Base-by-base conservation (phyloP, 2,888 invertebrate species). In the Clivina fossor region DNA sequence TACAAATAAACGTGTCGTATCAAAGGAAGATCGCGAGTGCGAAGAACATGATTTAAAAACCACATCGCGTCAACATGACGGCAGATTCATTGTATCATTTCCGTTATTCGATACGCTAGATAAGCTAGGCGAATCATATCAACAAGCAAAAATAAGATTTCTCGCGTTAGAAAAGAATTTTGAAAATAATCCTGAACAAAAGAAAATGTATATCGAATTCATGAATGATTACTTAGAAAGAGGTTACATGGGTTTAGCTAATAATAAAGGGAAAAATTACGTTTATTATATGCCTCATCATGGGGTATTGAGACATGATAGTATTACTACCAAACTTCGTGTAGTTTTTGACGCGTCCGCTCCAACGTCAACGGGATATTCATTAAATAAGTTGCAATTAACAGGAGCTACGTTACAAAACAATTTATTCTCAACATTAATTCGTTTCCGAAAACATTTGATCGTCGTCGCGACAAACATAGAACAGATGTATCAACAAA, bases 311-410 rank as follows among this genome's bases (percentile, higher is more conserved):
- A 7, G 8, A 5, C 8, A 33, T 9, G 13, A 11, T 11, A 7
- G 33, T 11, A 7, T 11, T 4, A 19, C 20, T 13, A 41, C 22
- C 4, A 41, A 41, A 19, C n/a, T 41, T 20, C 41, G 41, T 9
- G 19, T 41, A 8, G 41, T 41, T n/a, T 41, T 41, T 15, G 24
- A 41, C 13, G 41, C 41, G 13, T 41, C 24, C 8, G 2, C 41
- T n/a, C 20, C 20, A 3, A 41, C 41, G 3, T 22, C 22, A 7
- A 22, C 41, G 4, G 41, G 24, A 9, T 41, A 41, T 41, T 41
- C 41, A 20, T 24, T 41, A 22, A 41, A 22, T 15, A 24, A 41
- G 19, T 11, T 41, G n/a, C 41, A 41, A 41, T 11, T 41, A 24
- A 22, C n/a, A 8, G 9, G 20, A 7, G 11, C 41, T 1, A 24